Percentiles rank a stretch among this genome's conserved stretches.
Evolutionary conservation across 1,140 invertebrate genomes (phyloP).

Genomic region (Lepidotrigona ventralis): DNA sequence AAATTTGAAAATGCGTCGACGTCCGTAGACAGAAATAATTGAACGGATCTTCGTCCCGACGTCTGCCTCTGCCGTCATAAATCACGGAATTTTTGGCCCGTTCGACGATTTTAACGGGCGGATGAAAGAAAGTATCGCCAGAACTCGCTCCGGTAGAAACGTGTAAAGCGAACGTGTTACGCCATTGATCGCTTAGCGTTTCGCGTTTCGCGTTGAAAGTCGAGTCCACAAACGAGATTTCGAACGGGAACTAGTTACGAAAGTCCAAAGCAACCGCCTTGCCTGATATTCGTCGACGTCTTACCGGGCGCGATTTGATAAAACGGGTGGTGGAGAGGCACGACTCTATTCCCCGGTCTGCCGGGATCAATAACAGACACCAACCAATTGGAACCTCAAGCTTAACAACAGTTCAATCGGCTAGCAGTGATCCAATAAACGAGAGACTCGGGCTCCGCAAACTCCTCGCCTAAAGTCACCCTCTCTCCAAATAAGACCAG

Average conservation of each 20-base stretch:
- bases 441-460: neutral
- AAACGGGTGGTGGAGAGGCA: neutral
- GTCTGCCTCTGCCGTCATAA: slow-evolving; percentile 29
- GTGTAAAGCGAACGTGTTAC: slow-evolving; percentile 12
- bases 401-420: slow-evolving; percentile 26
- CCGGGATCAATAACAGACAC: slow-evolving; percentile 14
- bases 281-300: neutral
- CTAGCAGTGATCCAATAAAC: slow-evolving; percentile 30
- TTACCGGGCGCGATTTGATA: slow-evolving; percentile 11
- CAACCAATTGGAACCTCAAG: slow-evolving; percentile 21
- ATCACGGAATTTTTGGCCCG: slow-evolving; percentile 45
- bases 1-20: slow-evolving; percentile 53
- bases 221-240: too few relatives aligned
- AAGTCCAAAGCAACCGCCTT: too few relatives aligned
- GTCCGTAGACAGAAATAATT: slow-evolving; percentile 58
- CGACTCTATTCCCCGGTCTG: neutral
- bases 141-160: neutral
- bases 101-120: slow-evolving; percentile 15
- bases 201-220: too few relatives aligned
- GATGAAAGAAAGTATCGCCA: neutral
- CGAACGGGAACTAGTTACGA: neutral
- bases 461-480: neutral
- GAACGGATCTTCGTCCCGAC: slow-evolving; percentile 42
- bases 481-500: slow-evolving; percentile 8
- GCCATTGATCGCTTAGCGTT: neutral